These are phyloP conservation scores for Natrix natrix DNA, from an alignment of 2,797 vertebrate genomes.

Conservation along the genomic window DNA sequence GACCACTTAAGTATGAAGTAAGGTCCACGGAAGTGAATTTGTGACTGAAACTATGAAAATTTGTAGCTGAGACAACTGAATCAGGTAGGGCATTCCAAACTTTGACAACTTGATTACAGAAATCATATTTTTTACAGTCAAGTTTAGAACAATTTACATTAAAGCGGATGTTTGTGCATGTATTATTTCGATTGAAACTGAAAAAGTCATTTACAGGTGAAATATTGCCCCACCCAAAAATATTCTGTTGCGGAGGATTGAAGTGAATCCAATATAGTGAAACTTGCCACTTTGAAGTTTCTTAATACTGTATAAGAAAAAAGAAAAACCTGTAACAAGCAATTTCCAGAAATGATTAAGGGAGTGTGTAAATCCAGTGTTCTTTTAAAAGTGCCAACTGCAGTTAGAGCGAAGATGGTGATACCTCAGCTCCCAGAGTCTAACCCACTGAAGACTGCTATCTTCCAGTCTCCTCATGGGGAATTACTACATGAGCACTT, in stretches of 20 bases:
- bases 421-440: neutral
- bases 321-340: neutral
- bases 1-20: too few relatives aligned
- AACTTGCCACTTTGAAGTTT: neutral
- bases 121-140: too few relatives aligned
- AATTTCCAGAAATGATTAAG: neutral
- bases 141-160: too few relatives aligned
- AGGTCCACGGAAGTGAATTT: too few relatives aligned
- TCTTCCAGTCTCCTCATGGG: neutral
- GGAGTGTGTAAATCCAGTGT: neutral
- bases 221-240: neutral
- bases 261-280: neutral
- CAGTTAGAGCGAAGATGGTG: neutral
- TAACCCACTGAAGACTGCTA: neutral
- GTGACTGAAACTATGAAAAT: too few relatives aligned
- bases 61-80: too few relatives aligned
- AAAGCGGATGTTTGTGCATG: too few relatives aligned
- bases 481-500: neutral
- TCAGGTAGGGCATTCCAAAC: too few relatives aligned
- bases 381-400: neutral
- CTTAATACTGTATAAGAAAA: too few relatives aligned
- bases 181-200: too few relatives aligned
- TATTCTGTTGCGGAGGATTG: neutral
- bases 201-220: too few relatives aligned
- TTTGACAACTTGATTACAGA: too few relatives aligned